These are phyloP conservation scores for Corythaixoides concolor DNA, from an alignment of 2,113 vertebrate genomes.

Conservation along the genomic window DNA sequence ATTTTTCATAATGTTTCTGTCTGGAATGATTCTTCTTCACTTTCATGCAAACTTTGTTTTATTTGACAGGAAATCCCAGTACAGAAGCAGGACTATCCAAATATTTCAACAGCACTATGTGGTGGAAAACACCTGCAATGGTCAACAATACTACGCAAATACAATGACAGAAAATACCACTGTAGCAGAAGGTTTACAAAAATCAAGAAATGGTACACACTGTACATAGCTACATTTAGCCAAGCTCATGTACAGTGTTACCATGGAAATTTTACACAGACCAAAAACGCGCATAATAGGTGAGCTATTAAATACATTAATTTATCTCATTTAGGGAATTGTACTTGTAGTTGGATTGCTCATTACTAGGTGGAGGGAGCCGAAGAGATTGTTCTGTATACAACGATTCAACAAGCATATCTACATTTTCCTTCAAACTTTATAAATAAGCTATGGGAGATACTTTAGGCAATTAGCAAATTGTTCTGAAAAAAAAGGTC, in stretches of 20 bases:
- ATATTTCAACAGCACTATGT: not conserved
- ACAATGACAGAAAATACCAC: not conserved
- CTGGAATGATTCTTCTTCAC: not conserved
- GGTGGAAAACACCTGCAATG: not conserved
- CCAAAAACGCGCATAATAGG: not conserved
- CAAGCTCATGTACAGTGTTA: not conserved
- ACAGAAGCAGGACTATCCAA: not conserved
- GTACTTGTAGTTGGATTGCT: not conserved
- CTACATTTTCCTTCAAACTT: not conserved
- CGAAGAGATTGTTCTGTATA: not conserved
- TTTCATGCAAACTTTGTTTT: not conserved
- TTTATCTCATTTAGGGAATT: not conserved
- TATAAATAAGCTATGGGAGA: not conserved
- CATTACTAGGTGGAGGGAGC: not conserved
- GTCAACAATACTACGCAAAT: not conserved
- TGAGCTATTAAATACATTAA: not conserved
- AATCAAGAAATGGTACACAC: not conserved
- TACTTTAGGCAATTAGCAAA: not conserved
- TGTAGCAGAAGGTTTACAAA: not conserved
- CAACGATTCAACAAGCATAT: not conserved
- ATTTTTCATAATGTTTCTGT: not conserved
- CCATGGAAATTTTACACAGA: not conserved
- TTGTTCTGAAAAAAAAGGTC: not conserved
- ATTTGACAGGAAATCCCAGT: not conserved
- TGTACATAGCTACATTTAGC: not conserved